Conservation (phyloP, 2,113 vertebrate genomes). For the Grus americana region DNA sequence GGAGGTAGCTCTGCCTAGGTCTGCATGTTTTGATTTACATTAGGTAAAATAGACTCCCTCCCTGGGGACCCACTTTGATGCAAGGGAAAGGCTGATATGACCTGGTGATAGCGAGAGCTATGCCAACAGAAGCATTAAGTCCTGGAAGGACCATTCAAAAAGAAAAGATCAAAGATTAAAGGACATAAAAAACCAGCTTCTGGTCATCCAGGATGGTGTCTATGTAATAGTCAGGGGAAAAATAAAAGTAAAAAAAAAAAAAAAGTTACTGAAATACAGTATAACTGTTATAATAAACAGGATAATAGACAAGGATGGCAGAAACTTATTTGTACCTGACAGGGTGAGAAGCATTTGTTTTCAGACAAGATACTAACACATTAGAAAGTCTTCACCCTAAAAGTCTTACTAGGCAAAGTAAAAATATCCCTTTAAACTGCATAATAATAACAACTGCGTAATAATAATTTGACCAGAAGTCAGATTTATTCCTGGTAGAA, state of each 20-base stretch:
- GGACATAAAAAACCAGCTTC: background rate
- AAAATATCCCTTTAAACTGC: background rate
- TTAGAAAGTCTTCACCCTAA: background rate
- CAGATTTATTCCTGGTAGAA: background rate
- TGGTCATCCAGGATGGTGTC: background rate
- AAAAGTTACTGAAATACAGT: background rate
- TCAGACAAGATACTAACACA: background rate
- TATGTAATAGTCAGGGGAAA: background rate
- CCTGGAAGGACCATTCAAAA: background rate
- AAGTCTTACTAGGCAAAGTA: background rate
- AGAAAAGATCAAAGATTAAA: background rate
- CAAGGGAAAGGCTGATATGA: background rate
- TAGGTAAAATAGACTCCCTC: background rate
- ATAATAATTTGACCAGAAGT: conserved; percentile 14
- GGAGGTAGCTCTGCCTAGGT: background rate
- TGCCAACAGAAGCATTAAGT: background rate
- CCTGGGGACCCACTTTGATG: background rate
- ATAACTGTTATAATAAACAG: background rate
- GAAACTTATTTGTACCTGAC: background rate
- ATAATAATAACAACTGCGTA: background rate
- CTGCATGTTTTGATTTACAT: background rate
- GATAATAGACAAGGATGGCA: background rate
- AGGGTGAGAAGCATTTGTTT: background rate
- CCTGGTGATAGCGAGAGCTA: background rate
- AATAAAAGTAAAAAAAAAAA: too few relatives aligned